phyloP scores from a whole-genome alignment of 1,140 invertebrate genomes.

The Brevipalpus yothersi region DNA sequence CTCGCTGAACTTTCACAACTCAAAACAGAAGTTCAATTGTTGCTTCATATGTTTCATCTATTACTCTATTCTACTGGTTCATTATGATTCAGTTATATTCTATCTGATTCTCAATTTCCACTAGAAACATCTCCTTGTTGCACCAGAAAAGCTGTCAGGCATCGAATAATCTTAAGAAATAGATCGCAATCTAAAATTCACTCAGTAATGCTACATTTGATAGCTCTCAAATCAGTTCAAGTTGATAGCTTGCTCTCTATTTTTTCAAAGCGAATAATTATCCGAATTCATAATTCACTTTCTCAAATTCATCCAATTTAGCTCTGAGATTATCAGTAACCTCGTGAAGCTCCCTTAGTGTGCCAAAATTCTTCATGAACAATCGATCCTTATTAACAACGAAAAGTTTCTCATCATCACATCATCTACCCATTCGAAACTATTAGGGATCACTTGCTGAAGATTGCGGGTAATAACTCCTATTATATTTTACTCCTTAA shows the following conservation, averaged over 20 bases:
- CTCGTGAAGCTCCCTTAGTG: conserved; percentile 83
- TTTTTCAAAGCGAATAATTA: conserved; percentile 44
- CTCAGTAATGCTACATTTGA: conserved; percentile 12
- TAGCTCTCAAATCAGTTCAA: conserved; percentile 20
- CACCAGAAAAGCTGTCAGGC: too few species aligned
- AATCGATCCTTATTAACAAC: conserved; percentile 87
- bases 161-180: not conserved
- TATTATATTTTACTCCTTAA: too few species aligned
- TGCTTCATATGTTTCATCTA: too few species aligned
- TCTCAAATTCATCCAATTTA: conserved; percentile 66
- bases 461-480: conserved; percentile 90
- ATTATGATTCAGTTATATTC: too few species aligned
- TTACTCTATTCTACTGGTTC: too few species aligned
- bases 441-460: conserved; percentile 67
- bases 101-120: too few species aligned
- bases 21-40: too few species aligned
- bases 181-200: not conserved
- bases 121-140: too few species aligned
- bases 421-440: conserved; percentile 71
- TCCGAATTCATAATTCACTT: conserved; percentile 44
- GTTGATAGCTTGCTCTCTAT: conserved; percentile 43
- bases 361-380: conserved; percentile 90
- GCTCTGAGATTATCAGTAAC: conserved; percentile 75
- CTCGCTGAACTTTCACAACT: too few species aligned
- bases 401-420: conserved; percentile 68